Base-by-base conservation (phyloP, 2,888 invertebrate genomes). In the Drosophila leonis region DNA sequence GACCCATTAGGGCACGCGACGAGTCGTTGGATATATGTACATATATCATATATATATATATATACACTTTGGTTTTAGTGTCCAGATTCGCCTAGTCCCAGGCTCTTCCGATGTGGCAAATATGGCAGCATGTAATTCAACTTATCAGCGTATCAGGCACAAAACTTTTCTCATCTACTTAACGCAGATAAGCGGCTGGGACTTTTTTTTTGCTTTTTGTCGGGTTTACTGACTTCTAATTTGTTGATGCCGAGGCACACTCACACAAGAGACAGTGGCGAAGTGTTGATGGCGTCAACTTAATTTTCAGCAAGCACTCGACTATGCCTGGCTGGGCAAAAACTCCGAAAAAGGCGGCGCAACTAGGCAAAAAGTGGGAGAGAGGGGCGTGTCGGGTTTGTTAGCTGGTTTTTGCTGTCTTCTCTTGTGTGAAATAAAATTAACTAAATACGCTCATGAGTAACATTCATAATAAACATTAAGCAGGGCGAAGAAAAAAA, bases 381-480 rank as follows among this genome's bases (percentile, higher is more conserved):
- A 4, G 41, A 1, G 8, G 29, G 37, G 24, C 27, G 20, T 37
- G 42, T 52, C 59, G 41, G 42, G 31, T 15, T 15, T 44, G 51
- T 46, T 69, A 60, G 46, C 44, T 73, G 57, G 66, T 66, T 83
- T 73, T 67, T 61, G 51, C 78, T 62, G 78, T 64, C 87, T 89
- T 76, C 87, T 90, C 87, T 88, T 83, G 87, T 88, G 90, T 88
- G 87, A 90, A 89, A 88, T 88, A 88, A 88, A 88, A 88, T 88
- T 88, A 88, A 88, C 90, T 88, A 88, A 88, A 90, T 88, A 88
- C 90, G 87, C 87, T 88, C 87, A 89, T 87, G 87, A 88, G 87
- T 83, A 90, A 89, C 87, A 88, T 88, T 88, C 90, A 90, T 90
- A 90, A 90, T 88, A 88, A 88, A 90, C 90, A 88, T 88, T 87